Conservation (phyloP, 2,113 vertebrate species). For the Menura novaehollandiae region DNA sequence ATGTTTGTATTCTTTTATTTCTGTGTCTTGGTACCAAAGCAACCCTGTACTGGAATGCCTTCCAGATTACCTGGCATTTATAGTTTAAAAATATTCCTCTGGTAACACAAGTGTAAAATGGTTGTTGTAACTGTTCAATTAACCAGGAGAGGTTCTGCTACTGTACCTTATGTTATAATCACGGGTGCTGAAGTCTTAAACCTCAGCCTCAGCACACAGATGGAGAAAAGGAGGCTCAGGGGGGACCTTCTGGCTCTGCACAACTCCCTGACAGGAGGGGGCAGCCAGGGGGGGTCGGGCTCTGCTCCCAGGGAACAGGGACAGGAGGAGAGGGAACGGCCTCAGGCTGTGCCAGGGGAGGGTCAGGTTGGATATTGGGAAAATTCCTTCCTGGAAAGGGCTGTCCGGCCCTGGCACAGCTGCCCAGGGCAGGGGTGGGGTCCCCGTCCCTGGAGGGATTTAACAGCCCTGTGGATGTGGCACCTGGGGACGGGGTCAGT, state of each 20-base stretch:
- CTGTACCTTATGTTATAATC: background rate
- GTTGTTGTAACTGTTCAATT: background rate
- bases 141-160: background rate
- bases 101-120: background rate
- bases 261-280: background rate
- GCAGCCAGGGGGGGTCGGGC: background rate
- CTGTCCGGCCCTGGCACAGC: background rate
- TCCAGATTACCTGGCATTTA: background rate
- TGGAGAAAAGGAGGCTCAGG: background rate
- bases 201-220: background rate
- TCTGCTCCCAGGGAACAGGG: background rate
- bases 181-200: background rate
- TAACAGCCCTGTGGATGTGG: background rate
- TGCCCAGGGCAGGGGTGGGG: background rate
- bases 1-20: background rate
- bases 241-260: background rate
- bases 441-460: background rate
- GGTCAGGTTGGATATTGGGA: background rate
- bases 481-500: background rate
- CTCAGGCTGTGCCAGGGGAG: background rate
- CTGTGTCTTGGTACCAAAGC: background rate
- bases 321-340: background rate
- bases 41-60: background rate
- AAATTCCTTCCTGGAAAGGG: background rate
- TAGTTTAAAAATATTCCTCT: background rate